phyloP scores from a whole-genome alignment of 2,888 invertebrate genomes.

The Pyrrhia umbra region DNA sequence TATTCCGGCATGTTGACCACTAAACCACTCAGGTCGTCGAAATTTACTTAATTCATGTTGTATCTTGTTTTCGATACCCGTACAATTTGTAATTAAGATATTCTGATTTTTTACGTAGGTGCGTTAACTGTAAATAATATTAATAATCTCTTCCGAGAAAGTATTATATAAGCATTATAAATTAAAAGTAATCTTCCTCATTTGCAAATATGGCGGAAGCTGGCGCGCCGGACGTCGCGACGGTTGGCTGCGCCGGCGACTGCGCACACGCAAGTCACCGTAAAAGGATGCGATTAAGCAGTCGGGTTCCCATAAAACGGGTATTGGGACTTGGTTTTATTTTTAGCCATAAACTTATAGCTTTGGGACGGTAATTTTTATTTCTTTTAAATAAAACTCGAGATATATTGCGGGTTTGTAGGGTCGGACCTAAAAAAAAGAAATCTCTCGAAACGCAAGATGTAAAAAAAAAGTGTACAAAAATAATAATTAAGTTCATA shows the following conservation, averaged over 20 bases:
- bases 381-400: slow-evolving; percentile 4
- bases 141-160: no score
- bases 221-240: slow-evolving; percentile 15
- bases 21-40: no score
- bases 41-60: no score
- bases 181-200: slow-evolving; percentile 16
- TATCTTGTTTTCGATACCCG: no score
- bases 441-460: no score
- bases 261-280: slow-evolving; percentile 28
- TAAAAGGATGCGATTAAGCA: slow-evolving; percentile 39
- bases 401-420: neutral
- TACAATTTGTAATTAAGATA: no score
- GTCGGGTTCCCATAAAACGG: slow-evolving; percentile 48
- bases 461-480: no score
- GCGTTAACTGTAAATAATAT: no score
- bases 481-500: no score
- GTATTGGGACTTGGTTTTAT: slow-evolving; percentile 48
- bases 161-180: neutral
- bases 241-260: slow-evolving; percentile 4
- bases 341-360: slow-evolving; percentile 39
- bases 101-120: no score
- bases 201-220: slow-evolving; percentile 41
- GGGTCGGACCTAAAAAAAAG: no score
- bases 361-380: slow-evolving; percentile 20
- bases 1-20: no score